Evolutionary conservation across 2,113 vertebrate genomes (phyloP).

Genomic region (Addax nasomaculatus): DNA sequence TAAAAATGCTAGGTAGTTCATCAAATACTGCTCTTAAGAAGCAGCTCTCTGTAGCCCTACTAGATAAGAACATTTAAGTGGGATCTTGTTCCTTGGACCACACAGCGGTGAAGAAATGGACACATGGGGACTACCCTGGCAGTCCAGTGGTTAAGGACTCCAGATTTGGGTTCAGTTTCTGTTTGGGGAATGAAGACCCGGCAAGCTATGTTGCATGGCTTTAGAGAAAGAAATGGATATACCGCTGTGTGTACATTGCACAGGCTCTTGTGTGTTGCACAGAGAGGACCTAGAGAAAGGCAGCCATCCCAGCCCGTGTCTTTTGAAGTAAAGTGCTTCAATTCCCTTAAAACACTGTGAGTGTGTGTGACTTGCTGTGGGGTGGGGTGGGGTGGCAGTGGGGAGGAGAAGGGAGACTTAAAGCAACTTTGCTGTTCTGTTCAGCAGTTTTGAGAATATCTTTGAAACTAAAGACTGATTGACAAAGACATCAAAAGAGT

Average conservation of each 20-base stretch:
- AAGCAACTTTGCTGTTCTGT: background rate
- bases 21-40: background rate
- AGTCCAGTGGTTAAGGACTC: background rate
- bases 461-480: conserved; percentile 24
- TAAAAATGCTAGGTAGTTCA: background rate
- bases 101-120: background rate
- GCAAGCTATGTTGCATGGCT: background rate
- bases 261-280: background rate
- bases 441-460: conserved; percentile 25
- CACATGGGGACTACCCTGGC: background rate
- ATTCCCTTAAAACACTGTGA: conserved; percentile 7
- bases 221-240: background rate
- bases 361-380: background rate
- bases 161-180: background rate
- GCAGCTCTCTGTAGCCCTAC: background rate
- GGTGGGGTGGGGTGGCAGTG: background rate
- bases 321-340: conserved; percentile 44
- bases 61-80: background rate
- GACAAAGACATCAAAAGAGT: conserved; percentile 59
- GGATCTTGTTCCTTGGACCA: background rate
- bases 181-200: background rate
- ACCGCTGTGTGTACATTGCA: background rate
- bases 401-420: background rate
- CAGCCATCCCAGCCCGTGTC: background rate
- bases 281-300: background rate